Conservation (phyloP, 92 coral and sea anemone species). For the Metridium senile region DNA sequence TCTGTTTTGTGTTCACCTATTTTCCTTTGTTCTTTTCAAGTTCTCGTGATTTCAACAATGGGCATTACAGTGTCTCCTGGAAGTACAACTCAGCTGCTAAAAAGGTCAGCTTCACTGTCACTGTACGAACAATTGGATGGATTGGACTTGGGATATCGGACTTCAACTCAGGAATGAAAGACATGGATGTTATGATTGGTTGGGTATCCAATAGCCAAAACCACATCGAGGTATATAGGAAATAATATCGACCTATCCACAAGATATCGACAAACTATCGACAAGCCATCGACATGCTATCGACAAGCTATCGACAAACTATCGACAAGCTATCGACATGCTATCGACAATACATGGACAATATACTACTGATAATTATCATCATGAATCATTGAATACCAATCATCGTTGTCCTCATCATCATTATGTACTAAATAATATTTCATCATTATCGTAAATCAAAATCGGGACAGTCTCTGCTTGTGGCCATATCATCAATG, state of each 20-base stretch:
- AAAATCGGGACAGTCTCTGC: too few relatives aligned
- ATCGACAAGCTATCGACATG: not conserved
- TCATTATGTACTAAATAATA: too few relatives aligned
- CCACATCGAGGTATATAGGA: constrained; percentile 2
- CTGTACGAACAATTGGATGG: constrained; percentile 12
- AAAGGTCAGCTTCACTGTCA: not conserved
- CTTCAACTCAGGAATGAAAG: not conserved
- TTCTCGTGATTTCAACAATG: constrained; percentile 11
- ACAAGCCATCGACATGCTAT: not conserved
- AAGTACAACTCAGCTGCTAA: not conserved
- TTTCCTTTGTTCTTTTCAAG: too few relatives aligned
- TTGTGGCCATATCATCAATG: too few relatives aligned
- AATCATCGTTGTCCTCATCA: too few relatives aligned
- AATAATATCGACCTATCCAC: not conserved
- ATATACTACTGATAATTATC: too few relatives aligned
- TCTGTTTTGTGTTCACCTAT: too few relatives aligned
- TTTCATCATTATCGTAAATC: too few relatives aligned
- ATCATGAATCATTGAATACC: too few relatives aligned
- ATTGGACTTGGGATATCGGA: constrained; percentile 16
- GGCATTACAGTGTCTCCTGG: constrained; percentile 9
- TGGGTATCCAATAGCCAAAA: not conserved
- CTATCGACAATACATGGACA: not conserved
- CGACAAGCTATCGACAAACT: not conserved
- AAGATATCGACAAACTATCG: not conserved
- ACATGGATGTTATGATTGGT: constrained; percentile 22